Evolutionary conservation across 1,140 invertebrate genomes (phyloP), one percentile per base, ranked within the genome.

Genomic region (Drosophila ogumai): DNA sequence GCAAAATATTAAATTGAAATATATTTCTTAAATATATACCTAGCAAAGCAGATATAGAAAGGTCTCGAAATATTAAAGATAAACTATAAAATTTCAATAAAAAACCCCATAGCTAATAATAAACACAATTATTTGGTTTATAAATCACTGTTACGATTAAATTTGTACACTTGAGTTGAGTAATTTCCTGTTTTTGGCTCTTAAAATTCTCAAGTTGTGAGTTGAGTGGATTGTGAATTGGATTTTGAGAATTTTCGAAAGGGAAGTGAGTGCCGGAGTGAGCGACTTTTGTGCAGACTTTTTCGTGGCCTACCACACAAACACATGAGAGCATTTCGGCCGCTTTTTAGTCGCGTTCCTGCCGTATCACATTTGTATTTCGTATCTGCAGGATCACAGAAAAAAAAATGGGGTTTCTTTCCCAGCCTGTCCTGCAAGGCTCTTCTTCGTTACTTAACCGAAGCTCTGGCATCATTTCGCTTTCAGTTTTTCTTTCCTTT

Each of bases 211-310:
- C 15, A 22, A 31, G 31, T 13, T n/a, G 15, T 44, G 17, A 17
- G 22, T 41, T 32, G 49, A 49, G 57, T 13, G 2, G 7, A 13
- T 43, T 13, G 25, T 6, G 25, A 28, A 28, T 28, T 28, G 25
- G 25, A 28, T 28, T 28, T 28, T 28, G 25, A 0, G 25, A 28
- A 28, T 28, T 28, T 6, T 28, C 6, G 25, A 28, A 28, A 1
- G 5, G 6, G 25, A 0, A 28, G 25, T 47, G 66, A 67, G 73
- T 17, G 13, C 17, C 12, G 4, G 6, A 19, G 3, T 80, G 84
- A 88, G 84, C n/a, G 43, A 19, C 13, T 90, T 81, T 90, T 75
- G 85, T 90, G 85, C 84, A 88, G 84, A 88, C 73, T 67, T 79
- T 82, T 75, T 64, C 57, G 50, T 78, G 75, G 74, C 64, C 64